phyloP scores from a whole-genome alignment of 2,113 vertebrate species.

The Myocastor coypus region DNA sequence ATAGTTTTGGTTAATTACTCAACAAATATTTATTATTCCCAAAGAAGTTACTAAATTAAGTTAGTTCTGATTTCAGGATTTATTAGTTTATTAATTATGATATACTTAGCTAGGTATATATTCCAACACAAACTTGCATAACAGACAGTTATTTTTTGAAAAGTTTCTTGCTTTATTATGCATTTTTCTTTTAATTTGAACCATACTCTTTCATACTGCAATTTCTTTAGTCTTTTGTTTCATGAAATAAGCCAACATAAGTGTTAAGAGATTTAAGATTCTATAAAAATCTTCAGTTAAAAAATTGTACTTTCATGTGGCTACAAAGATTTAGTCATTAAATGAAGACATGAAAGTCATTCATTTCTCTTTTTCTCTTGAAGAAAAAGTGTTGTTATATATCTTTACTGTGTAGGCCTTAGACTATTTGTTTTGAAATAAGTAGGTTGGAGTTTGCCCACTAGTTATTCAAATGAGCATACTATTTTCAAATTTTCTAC shows the following conservation, averaged over 20 bases:
- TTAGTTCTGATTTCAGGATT: not conserved
- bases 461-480: constrained; percentile 45
- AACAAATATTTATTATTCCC: constrained; percentile 18
- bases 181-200: constrained; percentile 35
- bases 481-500: not conserved
- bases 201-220: constrained; percentile 24
- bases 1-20: constrained; percentile 40
- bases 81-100: constrained; percentile 33
- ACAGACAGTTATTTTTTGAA: not conserved
- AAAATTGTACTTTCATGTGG: not conserved
- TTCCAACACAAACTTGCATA: not conserved
- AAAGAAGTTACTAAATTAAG: not conserved
- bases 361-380: constrained; percentile 33
- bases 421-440: constrained; percentile 41
- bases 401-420: constrained; percentile 11
- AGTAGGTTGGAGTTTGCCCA: constrained; percentile 21
- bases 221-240: not conserved
- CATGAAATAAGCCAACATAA: not conserved
- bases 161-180: constrained; percentile 4
- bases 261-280: constrained; percentile 35
- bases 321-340: constrained; percentile 24
- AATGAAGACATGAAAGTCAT: not conserved
- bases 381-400: constrained; percentile 42
- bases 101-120: not conserved
- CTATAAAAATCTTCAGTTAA: constrained; percentile 40